Conservation (phyloP, 2,797 vertebrate genomes). For the Spheniscus humboldti region DNA sequence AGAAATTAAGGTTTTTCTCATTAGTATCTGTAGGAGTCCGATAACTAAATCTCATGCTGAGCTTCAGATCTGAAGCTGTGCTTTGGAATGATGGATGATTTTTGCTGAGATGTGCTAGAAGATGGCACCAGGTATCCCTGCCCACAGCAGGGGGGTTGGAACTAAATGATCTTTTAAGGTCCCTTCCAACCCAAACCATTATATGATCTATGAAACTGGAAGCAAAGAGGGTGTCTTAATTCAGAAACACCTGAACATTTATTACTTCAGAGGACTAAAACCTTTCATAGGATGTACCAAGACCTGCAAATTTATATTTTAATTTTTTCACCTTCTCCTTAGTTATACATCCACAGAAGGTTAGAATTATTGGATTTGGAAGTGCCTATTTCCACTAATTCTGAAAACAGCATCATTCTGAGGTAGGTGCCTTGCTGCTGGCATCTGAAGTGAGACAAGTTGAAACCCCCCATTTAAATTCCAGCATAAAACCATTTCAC, state of each 20-base stretch:
- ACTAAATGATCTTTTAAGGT: neutral
- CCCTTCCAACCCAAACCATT: neutral
- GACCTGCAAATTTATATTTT: neutral
- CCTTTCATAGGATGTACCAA: neutral
- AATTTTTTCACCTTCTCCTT: neutral
- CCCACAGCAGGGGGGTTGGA: neutral
- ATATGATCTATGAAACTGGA: neutral
- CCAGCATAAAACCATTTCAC: neutral
- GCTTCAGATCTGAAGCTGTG: neutral
- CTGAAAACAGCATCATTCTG: neutral
- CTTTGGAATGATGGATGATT: neutral
- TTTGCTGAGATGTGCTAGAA: neutral
- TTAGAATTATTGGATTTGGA: neutral
- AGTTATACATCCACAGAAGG: neutral
- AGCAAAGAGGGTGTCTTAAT: neutral
- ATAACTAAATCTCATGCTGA: neutral
- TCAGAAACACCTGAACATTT: neutral
- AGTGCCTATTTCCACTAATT: neutral
- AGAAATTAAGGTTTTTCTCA: neutral
- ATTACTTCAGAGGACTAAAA: neutral
- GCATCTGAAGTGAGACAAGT: neutral
- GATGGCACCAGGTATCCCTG: neutral
- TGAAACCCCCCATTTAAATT: neutral
- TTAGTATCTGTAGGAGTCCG: neutral
- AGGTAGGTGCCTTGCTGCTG: neutral